A percentile compares a stretch with the other conserved stretches of the same genome.
Evolutionary conservation across 1,140 invertebrate genomes (phyloP).

Genomic region (Pogonomyrmex californicus): DNA sequence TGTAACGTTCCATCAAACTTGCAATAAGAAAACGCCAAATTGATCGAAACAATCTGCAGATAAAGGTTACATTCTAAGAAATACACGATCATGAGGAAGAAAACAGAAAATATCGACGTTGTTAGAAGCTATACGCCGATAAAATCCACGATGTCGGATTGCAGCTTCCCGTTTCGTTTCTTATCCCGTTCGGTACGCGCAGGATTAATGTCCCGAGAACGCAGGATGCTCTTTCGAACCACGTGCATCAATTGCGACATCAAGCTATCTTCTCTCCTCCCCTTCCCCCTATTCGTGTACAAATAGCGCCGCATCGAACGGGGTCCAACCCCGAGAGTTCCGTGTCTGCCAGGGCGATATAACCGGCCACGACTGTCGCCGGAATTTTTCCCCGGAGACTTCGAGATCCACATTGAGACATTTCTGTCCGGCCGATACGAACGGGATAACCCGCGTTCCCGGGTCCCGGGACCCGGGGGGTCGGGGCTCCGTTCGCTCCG

Average conservation of each 20-base stretch:
- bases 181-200: constrained; percentile 13
- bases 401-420: constrained; percentile 78
- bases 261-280: not conserved
- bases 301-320: constrained; percentile 20
- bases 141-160: constrained; percentile 31
- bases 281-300: not conserved
- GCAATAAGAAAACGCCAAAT: not conserved
- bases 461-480: constrained; percentile 66
- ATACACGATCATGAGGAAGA: not conserved
- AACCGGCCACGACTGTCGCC: constrained; percentile 29
- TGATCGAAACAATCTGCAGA: not conserved
- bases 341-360: constrained; percentile 43
- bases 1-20: not conserved
- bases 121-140: constrained; percentile 11
- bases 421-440: constrained; percentile 78
- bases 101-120: constrained; percentile 3
- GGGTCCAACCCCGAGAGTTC: not conserved
- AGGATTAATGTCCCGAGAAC: constrained; percentile 45
- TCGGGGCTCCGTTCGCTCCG: constrained; percentile 73
- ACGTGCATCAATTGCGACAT: constrained; percentile 44
- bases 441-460: constrained; percentile 73
- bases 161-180: constrained; percentile 19
- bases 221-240: not conserved
- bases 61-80: not conserved
- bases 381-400: constrained; percentile 54